Evolutionary conservation across 2,113 vertebrate species (phyloP).

Genomic region (Paramormyrops kingsleyae): DNA sequence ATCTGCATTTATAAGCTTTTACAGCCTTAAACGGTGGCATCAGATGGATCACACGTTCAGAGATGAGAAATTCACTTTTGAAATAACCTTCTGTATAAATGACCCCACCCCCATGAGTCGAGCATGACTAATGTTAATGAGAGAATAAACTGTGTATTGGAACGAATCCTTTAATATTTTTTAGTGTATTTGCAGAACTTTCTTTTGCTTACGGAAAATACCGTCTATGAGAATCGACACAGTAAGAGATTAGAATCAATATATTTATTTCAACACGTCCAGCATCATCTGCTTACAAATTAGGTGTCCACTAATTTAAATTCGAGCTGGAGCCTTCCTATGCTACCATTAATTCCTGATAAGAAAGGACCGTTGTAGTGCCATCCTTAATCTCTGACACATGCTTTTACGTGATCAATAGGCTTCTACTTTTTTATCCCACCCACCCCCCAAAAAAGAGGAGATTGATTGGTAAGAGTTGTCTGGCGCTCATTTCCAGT

Average conservation of each 20-base stretch:
- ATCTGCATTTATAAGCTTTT: conserved; percentile 19
- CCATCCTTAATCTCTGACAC: conserved; percentile 58
- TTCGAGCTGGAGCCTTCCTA: conserved; percentile 44
- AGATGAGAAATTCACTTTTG: conserved; percentile 51
- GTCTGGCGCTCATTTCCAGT: conserved; percentile 41
- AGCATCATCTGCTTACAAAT: conserved; percentile 36
- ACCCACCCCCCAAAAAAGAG: conserved; percentile 40
- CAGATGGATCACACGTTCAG: conserved; percentile 29
- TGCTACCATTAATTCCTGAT: conserved; percentile 52
- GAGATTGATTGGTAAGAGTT: conserved; percentile 58
- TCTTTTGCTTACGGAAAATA: conserved; percentile 52
- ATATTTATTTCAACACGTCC: conserved; percentile 52
- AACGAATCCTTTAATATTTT: conserved; percentile 35
- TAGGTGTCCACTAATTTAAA: conserved; percentile 47
- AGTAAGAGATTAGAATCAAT: conserved; percentile 45
- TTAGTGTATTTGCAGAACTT: conserved; percentile 56
- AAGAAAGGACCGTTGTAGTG: conserved; percentile 51
- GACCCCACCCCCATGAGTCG: conserved; percentile 50
- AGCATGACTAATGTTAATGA: conserved; percentile 60
- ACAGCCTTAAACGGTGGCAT: conserved; percentile 4
- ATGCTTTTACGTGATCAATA: conserved; percentile 55
- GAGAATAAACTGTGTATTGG: conserved; percentile 54
- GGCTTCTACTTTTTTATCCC: conserved; percentile 47
- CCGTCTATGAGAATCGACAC: conserved; percentile 44
- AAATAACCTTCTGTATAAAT: conserved; percentile 50